phyloP scores from a whole-genome alignment of 2,888 invertebrate species.

The Sesamia inferens region DNA sequence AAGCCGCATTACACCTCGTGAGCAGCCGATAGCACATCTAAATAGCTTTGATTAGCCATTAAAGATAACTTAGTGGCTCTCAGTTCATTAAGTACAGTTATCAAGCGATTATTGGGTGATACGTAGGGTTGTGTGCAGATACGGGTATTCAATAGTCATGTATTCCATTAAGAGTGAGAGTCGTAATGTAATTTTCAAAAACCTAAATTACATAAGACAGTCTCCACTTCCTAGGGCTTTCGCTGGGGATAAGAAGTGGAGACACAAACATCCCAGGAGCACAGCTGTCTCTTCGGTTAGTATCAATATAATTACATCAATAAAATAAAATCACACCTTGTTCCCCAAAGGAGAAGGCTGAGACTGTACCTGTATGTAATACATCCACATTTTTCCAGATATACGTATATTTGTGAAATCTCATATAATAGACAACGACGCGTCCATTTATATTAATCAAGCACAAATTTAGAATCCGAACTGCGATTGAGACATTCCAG shows the following conservation, averaged over 20 bases:
- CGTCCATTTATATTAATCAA: neutral
- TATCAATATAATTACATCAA: too few relatives aligned
- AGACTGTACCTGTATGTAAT: too few relatives aligned
- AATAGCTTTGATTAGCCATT: constrained; percentile 61
- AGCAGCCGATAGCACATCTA: constrained; percentile 57
- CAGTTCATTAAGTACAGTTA: constrained; percentile 62
- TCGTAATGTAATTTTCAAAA: too few relatives aligned
- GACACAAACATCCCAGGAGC: too few relatives aligned
- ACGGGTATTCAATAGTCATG: constrained; percentile 7
- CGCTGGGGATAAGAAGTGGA: too few relatives aligned
- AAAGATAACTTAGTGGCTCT: constrained; percentile 61
- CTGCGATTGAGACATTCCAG: neutral
- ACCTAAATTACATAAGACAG: too few relatives aligned
- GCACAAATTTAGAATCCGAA: neutral
- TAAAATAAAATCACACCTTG: neutral
- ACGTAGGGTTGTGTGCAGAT: constrained; percentile 36
- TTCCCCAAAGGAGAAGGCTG: neutral
- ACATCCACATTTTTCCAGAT: too few relatives aligned
- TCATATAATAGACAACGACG: too few relatives aligned
- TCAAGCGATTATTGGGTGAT: constrained; percentile 48
- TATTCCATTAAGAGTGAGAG: too few relatives aligned
- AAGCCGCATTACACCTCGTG: constrained; percentile 54
- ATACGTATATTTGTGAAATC: too few relatives aligned
- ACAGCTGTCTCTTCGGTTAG: too few relatives aligned
- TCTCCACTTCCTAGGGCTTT: too few relatives aligned